Evolutionary conservation across 2,113 vertebrate genomes (phyloP).

Genomic region (Brachypteracias leptosomus): DNA sequence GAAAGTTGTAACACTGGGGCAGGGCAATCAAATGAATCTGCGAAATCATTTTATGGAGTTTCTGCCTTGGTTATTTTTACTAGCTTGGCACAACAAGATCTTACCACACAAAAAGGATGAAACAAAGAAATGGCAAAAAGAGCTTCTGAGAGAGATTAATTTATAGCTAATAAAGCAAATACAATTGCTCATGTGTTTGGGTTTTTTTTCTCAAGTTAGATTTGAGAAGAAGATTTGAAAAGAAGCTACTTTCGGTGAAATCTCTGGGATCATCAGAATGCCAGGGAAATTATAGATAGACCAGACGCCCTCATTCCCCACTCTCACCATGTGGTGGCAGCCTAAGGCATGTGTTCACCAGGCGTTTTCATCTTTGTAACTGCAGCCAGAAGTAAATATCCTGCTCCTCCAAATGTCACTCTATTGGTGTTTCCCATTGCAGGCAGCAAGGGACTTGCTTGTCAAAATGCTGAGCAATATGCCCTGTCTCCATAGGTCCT

Average conservation of each 20-base stretch:
- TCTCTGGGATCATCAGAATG: neutral
- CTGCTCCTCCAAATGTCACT: neutral
- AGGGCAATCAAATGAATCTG: neutral
- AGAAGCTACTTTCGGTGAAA: neutral
- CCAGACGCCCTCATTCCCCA: neutral
- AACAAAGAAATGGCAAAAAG: neutral
- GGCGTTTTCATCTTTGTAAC: neutral
- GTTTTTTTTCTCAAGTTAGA: neutral
- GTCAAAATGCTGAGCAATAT: slow-evolving; percentile 8
- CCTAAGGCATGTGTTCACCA: slow-evolving; percentile 68
- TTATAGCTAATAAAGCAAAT: neutral
- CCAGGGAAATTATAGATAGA: neutral
- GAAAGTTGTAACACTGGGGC: neutral
- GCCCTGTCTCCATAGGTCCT: neutral
- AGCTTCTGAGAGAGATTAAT: neutral
- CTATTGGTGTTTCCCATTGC: neutral
- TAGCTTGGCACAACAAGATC: neutral
- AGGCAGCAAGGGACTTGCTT: neutral
- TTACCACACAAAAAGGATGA: neutral
- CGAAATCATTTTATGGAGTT: neutral
- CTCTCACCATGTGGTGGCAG: slow-evolving; percentile 75
- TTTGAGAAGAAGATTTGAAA: neutral
- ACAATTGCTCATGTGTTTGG: neutral
- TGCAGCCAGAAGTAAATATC: neutral
- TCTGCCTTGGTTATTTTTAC: neutral